Percentiles rank a stretch among this genome's conserved stretches.
phyloP scores from a whole-genome alignment of 2,113 vertebrate species.

The Seriola aureovittata region DNA sequence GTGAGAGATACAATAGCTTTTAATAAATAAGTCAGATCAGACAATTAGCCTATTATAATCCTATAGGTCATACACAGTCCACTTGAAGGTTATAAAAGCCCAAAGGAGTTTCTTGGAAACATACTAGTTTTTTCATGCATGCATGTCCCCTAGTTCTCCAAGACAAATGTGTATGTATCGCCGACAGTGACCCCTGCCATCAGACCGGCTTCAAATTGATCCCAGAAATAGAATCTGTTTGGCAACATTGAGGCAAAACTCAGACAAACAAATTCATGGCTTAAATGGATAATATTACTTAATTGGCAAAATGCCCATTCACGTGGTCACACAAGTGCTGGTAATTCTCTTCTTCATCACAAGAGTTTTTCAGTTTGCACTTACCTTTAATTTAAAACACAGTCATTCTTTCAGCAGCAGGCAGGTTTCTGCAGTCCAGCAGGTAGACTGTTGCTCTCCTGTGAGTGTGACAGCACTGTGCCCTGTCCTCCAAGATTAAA shows the following conservation, averaged over 20 bases:
- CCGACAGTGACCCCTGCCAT: constrained; percentile 46
- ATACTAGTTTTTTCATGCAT: not conserved
- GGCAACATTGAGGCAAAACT: not conserved
- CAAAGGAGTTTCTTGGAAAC: not conserved
- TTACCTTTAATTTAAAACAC: not conserved
- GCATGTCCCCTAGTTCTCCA: constrained; percentile 11
- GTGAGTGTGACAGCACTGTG: constrained; percentile 21
- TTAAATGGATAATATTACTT: not conserved
- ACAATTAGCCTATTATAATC: not conserved
- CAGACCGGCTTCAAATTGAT: constrained; percentile 19
- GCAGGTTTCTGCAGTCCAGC: constrained; percentile 30
- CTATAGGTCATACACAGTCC: not conserved
- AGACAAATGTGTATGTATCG: constrained; percentile 16
- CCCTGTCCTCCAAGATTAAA: constrained; percentile 61
- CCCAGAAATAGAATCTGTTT: constrained; percentile 44
- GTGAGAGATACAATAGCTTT: not conserved
- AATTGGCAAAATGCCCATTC: not conserved
- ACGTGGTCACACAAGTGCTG: not conserved
- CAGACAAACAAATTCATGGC: not conserved
- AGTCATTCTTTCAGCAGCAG: constrained; percentile 12
- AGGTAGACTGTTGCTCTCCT: constrained; percentile 19
- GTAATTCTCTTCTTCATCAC: not conserved
- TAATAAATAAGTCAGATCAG: not conserved
- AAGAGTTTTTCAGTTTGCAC: not conserved
- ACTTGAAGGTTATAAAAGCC: not conserved